Percentiles rank a stretch among this genome's conserved stretches.
phyloP scores from a whole-genome alignment of 2,888 invertebrate species.

The Lochmaea crataegi region DNA sequence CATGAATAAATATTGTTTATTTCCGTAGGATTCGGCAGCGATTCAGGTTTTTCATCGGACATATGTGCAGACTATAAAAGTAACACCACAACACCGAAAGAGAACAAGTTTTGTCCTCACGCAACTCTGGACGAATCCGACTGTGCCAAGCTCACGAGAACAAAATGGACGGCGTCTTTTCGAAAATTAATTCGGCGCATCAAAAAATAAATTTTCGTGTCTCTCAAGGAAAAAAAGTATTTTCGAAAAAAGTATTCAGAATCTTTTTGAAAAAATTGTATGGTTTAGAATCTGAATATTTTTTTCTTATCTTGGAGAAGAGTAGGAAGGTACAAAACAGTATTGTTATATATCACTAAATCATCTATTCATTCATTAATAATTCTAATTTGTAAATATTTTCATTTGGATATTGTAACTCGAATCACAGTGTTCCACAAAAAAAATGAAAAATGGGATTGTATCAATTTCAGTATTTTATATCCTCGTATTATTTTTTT shows the following conservation, averaged over 20 bases:
- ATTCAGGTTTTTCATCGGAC: constrained; percentile 68
- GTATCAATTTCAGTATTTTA: constrained; percentile 29
- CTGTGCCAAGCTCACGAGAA: constrained; percentile 66
- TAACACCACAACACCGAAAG: constrained; percentile 63
- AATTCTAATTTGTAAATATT: constrained; percentile 1
- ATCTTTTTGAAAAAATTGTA: constrained; percentile 2
- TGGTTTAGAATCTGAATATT: not conserved
- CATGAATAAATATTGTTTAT: not conserved
- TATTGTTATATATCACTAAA: constrained; percentile 11
- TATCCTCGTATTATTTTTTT: not conserved
- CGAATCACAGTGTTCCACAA: not conserved
- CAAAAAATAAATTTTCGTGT: constrained; percentile 59
- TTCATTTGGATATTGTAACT: not conserved
- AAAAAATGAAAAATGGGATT: constrained; percentile 19
- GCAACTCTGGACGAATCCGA: constrained; percentile 62
- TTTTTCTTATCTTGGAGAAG: not conserved
- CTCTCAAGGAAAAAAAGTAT: not conserved
- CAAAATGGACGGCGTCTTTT: constrained; percentile 73
- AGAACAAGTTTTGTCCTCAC: constrained; percentile 62
- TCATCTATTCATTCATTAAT: not conserved
- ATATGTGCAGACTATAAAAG: constrained; percentile 65
- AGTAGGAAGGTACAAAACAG: constrained; percentile 22
- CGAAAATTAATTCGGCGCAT: constrained; percentile 67
- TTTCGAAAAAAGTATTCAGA: not conserved
- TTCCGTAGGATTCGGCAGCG: constrained; percentile 63